Base-by-base conservation (phyloP, 2,797 vertebrate species). In the Rhinatrema bivittatum region DNA sequence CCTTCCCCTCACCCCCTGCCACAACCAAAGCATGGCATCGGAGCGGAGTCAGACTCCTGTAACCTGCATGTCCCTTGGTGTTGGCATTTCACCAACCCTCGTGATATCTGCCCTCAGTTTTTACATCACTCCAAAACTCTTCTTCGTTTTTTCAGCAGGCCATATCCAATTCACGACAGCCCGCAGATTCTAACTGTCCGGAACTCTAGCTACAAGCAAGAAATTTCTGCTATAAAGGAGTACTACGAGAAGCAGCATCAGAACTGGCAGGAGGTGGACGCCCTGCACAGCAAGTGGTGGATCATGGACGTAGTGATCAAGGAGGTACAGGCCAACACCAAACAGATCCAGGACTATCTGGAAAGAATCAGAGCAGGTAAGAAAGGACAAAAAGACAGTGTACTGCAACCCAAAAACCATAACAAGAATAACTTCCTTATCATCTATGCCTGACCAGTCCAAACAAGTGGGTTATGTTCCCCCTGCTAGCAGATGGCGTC, bases 211-310 rank as follows among this genome's bases (percentile, higher is more conserved):
- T 90, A 91, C 53, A 82, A 50, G 46, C 70, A 76, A 47, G 83
- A 94, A 41, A 56, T 78, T 29, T 69, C 44, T 29, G 64, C 45
- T 10, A 62, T 95, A 32, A 86, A 78, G 54, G 54, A 68, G 29
- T 79, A 85, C 50, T 94, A 88, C 37, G 70, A 78, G 39, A 48
- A 68, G 21, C 80, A 94, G 25, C 84, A 85, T 66, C 85, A 88
- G 62, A 99, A 98, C 74, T 96, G 89, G 90, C 78, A 81, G 44
- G 55, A 63, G 18, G 62, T 93, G 25, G 70, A 93, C 50, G 92
- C 74, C n/a, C 46, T 43, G 29, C 87, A 72, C 45, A 97, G 85
- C 80, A 92, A 88, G 66, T 99, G 95, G 94, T 92, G 79, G 85
- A 63, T 95, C 5, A 90, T 84, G 86, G 77, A 77, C 46, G 73